Percentiles rank a stretch among this genome's conserved stretches.
Evolutionary conservation across 2,113 vertebrate species (phyloP).

Genomic region (Crotophaga sulcirostris): DNA sequence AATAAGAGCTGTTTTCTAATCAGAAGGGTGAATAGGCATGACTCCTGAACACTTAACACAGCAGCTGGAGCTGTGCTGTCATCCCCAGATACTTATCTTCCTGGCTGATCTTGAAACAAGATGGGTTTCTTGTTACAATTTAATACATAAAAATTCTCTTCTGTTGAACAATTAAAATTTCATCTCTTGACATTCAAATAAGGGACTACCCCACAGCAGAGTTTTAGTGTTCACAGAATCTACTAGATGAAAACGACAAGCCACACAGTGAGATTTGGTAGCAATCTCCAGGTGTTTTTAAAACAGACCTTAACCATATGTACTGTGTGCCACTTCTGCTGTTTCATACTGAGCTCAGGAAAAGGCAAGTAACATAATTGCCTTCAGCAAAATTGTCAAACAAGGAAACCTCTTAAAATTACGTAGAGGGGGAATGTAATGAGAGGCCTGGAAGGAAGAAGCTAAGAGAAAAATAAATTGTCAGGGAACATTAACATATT

Average conservation of each 20-base stretch:
- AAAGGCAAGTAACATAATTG: slow-evolving; percentile 33
- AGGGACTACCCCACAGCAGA: neutral
- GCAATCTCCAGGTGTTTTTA: neutral
- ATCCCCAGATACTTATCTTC: neutral
- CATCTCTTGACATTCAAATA: neutral
- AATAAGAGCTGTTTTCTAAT: neutral
- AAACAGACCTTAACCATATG: slow-evolving; percentile 8
- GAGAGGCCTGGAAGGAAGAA: slow-evolving; percentile 1
- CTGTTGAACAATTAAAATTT: neutral
- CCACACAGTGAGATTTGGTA: neutral
- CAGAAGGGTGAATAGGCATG: neutral
- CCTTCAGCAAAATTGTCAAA: slow-evolving; percentile 46
- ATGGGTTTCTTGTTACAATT: neutral
- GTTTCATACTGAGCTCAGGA: neutral
- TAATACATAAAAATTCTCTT: neutral
- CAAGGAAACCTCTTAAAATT: slow-evolving; percentile 34
- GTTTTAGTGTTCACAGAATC: neutral
- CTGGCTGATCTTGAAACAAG: neutral
- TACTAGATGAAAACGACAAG: neutral
- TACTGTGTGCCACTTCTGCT: neutral
- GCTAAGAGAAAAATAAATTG: neutral
- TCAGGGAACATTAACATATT: neutral
- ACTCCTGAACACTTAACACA: neutral
- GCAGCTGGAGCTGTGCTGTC: neutral
- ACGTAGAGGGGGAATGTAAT: neutral